Base-by-base conservation (phyloP, 2,113 vertebrate genomes). In the Saguinus midas region DNA sequence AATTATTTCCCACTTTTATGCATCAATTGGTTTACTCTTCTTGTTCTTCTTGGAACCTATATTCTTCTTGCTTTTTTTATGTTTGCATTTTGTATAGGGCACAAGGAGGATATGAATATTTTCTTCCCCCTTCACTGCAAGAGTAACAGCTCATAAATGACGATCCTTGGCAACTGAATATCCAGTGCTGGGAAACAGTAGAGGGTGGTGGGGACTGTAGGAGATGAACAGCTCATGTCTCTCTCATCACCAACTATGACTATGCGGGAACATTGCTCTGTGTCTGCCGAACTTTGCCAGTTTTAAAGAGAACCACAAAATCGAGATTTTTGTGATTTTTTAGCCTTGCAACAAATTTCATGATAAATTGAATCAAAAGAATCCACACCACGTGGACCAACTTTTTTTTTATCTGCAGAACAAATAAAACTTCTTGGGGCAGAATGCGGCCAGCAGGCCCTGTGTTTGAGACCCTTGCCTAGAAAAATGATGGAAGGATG, bases 101-200 rank as follows among this genome's bases (percentile, higher is more conserved):
- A 35, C 66, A n/a, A 37, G 48, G 7, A 96, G 35, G n/a, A 7
- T 14, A 4, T 6, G 7, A 45, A 9, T 50, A 20, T 25, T 73
- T 50, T 3, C 8, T 27, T 61, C 35, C 13, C 27, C 10, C 27
- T 48, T 55, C 37, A 35, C 18, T n/a, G 14, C 17, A 72, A 55
- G 16, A 27, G 43, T 12, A 70, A 73, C 21, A 23, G 92, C 27
- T 6, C 12, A n/a, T 1, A 7, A 20, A 23, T 20, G 12, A 55
- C 2, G 3, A 21, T 14, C 13, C 3, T 2, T 29, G 16, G 18
- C 2, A 9, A 3, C 58, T 16, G n/a, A 23, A 18, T 2, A 35
- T n/a, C 5, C 23, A 5, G 8, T 3, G 6, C 1, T 50, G 40
- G 82, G 52, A 7, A 25, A 13, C 32, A 12, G 6, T 0, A 23